Base-by-base conservation (phyloP, 2,888 invertebrate species). In the Apocheima hispidaria region DNA sequence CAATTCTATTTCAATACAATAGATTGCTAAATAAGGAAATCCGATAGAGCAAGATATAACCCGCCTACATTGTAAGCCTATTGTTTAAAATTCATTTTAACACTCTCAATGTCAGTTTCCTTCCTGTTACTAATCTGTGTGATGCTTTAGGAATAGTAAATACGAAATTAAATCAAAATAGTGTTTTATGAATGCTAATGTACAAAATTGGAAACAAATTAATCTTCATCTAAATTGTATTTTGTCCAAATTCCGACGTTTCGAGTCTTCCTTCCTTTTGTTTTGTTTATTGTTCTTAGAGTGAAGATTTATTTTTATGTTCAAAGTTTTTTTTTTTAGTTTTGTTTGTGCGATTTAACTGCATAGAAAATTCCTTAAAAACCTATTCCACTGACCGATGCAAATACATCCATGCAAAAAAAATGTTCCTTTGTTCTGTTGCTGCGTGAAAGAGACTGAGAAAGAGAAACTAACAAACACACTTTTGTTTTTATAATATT, bases 211-310 rank as follows among this genome's bases (percentile, higher is more conserved):
- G 35, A 49, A 41, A 35, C 41, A 21, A 1, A 53, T 53, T 41
- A 53, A 60, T 53, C 41, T 53, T 33, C 20, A 18, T 46, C 30
- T 38, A 12, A 51, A 40, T 51, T 40, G 20, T 20, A 41, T 33
- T 43, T 52, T 41, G 41, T 0, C 26, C 35, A 41, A 49, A 40
- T 41, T 59, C 38, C 38, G 59, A 48, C 52, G 40, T 38, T 16
- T 23, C 2, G 35, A 16, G 7, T 14, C 6, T 30, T 33, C 52
- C 52, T 46, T 21, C 36, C 52, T 51, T 16, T 23, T 50, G 38
- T 28, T 36, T 28, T 36, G 44, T 2, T 16, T 50, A 9, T 44
- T 51, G 36, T 44, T 21, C 10, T 40, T 40, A 40, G 59, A 59
- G 48, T 59, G 52, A 18, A n/a, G 28, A 50, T 57, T 28, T 28